Evolutionary conservation across 1,140 invertebrate species (phyloP), one percentile per base, ranked within the genome.

Genomic region (Triops cancriformis): DNA sequence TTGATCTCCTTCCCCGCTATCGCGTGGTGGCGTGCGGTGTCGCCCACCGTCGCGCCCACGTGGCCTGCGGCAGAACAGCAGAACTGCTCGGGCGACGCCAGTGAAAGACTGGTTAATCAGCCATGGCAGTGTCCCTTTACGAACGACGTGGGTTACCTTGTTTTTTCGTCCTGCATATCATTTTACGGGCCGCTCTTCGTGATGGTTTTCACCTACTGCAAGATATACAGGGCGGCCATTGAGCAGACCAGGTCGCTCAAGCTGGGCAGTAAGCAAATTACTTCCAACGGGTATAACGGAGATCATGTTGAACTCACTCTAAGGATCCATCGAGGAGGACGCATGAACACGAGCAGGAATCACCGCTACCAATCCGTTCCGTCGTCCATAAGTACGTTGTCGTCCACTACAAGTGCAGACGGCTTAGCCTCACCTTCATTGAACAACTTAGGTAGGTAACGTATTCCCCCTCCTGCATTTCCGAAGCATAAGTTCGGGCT

Each of bases 131-230:
- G 95, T 84, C 92, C 93, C 12, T 97, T 97, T 82, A 97, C 95
- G 76, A 93, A 96, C 83, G 93, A 96, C 84, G 85, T 96, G 73
- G 94, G 93, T 23, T 97, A 97, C 82, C 86, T 97, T 73, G 91
- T 97, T 82, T 96, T 97, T 85, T 96, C 94, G 1, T 99, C 97
- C 2, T 95, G 94, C 73, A 96, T 99, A 81, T 98, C 95, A 41
- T 99, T 99, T 86, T 99, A 98, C 85, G 87, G 98, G 64, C 98
- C 98, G 1, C 88, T 98, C 26, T 91, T 98, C 82, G 94, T 99
- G 7, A 99, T 99, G 98, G 91, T 97, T n/a, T 96, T 97, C 83
- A 97, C 97, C 1, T 98, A 98, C 83, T 96, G 93, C 83, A 90
- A 93, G 73, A 96, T 99, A 79, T 99, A 98, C 85, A 87, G 94